Base-by-base conservation (phyloP, 2,888 invertebrate species). In the Platycheirus rosarum region DNA sequence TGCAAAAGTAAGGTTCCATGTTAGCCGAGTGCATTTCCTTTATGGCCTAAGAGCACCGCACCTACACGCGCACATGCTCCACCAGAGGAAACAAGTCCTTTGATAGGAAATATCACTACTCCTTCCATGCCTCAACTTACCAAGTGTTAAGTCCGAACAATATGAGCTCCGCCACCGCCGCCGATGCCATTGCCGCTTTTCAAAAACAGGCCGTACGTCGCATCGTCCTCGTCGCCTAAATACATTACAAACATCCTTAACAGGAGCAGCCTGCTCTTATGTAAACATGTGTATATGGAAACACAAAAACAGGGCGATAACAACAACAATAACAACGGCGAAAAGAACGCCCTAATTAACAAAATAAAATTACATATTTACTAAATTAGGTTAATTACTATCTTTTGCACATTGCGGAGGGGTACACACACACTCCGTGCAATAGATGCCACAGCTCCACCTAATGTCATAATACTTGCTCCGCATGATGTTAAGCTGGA, bases 321-420 rank as follows among this genome's bases (percentile, higher is more conserved):
- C 6, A 35, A 66, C 8, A 40, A 32, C 55, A 48, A 62, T 13
- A 68, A 23, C 53, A 65, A 55, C 68, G 46, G 70, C 57, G 62
- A 71, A 71, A 82, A 82, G 71, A 62, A 82, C 60, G 76, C 48
- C 49, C 76, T 82, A 82, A 76, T 76, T 76, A 76, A 82, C 71
- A 71, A 71, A 82, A 71, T 76, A 60, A 82, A 76, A 76, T 80
- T 70, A 80, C 65, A 57, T 80, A 75, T 80, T 76, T 71, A 71
- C 71, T 68, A 82, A 82, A 82, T 82, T 82, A 76, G 82, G 82
- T 82, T 82, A 82, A 82, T 82, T 76, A 68, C 82, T 76, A 82
- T 76, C 82, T 82, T 46, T 82, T 66, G 16, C 66, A 76, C 29
- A 53, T n/a, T 51, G 70, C 35, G 35, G 35, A 48, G 68, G 37